A percentile compares a stretch with the other conserved stretches of the same genome.
Evolutionary conservation across 1,140 invertebrate genomes (phyloP).

Genomic region (Neomicropteryx cornuta): DNA sequence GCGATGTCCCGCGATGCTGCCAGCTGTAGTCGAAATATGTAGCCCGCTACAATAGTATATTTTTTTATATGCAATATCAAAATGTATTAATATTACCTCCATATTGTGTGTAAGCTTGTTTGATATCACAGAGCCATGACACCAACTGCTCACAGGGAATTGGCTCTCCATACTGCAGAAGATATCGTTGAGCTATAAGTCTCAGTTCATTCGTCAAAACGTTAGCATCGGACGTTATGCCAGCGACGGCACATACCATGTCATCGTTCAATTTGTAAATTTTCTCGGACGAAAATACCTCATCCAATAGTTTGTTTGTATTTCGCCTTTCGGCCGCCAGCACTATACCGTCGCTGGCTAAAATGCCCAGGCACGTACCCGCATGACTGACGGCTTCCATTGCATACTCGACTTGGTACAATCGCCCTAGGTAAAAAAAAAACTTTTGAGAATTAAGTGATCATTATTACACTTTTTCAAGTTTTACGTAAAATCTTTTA

Average conservation of each 20-base stretch:
- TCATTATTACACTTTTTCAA: constrained; percentile 4
- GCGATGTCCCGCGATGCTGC: too few species aligned
- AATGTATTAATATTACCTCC: constrained; percentile 55
- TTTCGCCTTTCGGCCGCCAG: constrained; percentile 94
- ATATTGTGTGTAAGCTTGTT: constrained; percentile 98
- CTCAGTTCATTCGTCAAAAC: constrained; percentile 95
- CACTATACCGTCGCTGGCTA: constrained; percentile 93
- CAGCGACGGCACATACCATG: constrained; percentile 98
- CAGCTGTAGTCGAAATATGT: too few species aligned
- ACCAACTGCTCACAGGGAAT: constrained; percentile 99
- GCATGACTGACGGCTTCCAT: constrained; percentile 99
- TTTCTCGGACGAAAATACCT: constrained; percentile 95
- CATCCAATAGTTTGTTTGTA: constrained; percentile 96
- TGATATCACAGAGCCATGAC: constrained; percentile 94
- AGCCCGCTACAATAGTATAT: neutral
- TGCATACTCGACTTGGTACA: constrained; percentile 99
- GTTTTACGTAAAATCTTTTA: constrained; percentile 9
- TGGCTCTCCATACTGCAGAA: constrained; percentile 92
- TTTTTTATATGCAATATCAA: neutral
- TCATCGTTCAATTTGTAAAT: constrained; percentile 98
- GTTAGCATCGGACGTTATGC: constrained; percentile 99
- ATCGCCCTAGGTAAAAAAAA: constrained; percentile 50
- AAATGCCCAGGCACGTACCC: constrained; percentile 93
- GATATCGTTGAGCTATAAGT: constrained; percentile 87
- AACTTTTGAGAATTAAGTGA: constrained; percentile 3